Conservation (phyloP, 2,888 invertebrate species). For the Pristionchus mayeri region DNA sequence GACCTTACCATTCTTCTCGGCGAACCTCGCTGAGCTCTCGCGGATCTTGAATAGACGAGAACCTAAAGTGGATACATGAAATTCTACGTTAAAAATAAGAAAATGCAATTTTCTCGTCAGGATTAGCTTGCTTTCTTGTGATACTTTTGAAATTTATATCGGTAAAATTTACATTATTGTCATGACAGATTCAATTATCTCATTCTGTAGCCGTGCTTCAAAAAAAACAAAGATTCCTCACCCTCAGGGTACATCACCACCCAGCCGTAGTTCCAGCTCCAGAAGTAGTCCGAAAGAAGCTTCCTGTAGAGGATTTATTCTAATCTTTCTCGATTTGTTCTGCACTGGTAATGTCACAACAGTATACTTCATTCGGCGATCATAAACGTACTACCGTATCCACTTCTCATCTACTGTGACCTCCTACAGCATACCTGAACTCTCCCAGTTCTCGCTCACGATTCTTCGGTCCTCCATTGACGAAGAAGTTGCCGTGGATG, state of each 20-base stretch:
- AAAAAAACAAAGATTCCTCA: too few species aligned
- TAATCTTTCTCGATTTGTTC: too few species aligned
- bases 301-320: conserved; percentile 50
- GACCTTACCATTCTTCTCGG: conserved; percentile 83
- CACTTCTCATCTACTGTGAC: too few species aligned
- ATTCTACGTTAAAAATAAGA: not conserved
- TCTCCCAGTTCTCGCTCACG: conserved; percentile 61
- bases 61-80: conserved; percentile 54
- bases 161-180: too few species aligned
- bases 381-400: too few species aligned
- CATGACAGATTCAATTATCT: too few species aligned
- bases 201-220: too few species aligned
- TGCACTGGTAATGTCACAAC: too few species aligned
- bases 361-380: too few species aligned
- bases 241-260: conserved; percentile 95
- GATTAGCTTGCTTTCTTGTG: too few species aligned
- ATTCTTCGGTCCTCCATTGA: conserved; percentile 71
- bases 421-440: conserved; percentile 56
- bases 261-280: conserved; percentile 77
- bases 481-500: conserved; percentile 74
- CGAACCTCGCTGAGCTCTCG: conserved; percentile 77
- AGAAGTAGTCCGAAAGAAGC: conserved; percentile 85
- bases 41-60: conserved; percentile 71
- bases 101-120: not conserved
- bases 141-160: too few species aligned